Percentiles rank a stretch among this genome's conserved stretches.
phyloP scores from a whole-genome alignment of 2,113 vertebrate species.

The Manacus vitellinus region DNA sequence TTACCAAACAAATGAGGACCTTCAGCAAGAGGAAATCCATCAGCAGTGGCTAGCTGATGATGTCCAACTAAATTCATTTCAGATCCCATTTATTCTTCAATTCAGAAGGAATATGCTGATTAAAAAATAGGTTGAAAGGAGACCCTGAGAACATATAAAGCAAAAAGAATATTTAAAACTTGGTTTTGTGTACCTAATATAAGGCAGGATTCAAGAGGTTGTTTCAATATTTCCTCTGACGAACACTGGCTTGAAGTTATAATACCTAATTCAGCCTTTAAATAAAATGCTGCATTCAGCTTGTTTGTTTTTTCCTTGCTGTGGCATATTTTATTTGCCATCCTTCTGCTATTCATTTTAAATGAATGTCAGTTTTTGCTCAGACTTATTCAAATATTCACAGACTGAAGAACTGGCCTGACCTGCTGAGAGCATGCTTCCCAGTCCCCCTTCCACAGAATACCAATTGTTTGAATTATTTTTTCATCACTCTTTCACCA shows the following conservation, averaged over 20 bases:
- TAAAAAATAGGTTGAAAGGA: not conserved
- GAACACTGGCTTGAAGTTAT: not conserved
- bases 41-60: conserved; percentile 81
- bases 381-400: not conserved
- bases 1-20: conserved; percentile 87
- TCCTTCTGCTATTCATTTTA: not conserved
- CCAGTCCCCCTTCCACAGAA: not conserved
- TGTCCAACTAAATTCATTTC: conserved; percentile 89
- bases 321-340: not conserved
- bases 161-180: not conserved
- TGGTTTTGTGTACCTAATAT: not conserved
- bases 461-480: not conserved
- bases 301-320: not conserved
- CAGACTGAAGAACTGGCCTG: not conserved
- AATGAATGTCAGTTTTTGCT: not conserved
- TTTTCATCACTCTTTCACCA: not conserved
- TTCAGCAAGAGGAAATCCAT: conserved; percentile 88
- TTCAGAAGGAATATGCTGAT: not conserved
- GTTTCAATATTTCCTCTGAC: not conserved
- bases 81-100: conserved; percentile 79
- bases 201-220: not conserved
- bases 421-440: not conserved
- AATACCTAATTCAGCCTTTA: not conserved
- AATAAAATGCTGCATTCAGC: not conserved
- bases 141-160: conserved; percentile 53